Base-by-base conservation (phyloP, 1,140 invertebrate species). In the Caenorhabditis inopinata region DNA sequence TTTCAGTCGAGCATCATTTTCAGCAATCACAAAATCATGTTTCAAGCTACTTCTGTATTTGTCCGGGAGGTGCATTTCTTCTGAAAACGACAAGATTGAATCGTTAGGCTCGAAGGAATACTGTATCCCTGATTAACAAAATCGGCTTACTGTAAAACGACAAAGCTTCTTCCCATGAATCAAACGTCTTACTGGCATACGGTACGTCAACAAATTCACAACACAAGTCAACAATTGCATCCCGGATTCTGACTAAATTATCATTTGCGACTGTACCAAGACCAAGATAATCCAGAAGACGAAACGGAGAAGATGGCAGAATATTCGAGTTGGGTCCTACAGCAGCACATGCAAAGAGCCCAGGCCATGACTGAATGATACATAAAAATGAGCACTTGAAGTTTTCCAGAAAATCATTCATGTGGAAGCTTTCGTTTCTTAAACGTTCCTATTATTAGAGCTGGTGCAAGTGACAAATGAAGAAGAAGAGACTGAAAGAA, bases 161-260 rank as follows among this genome's bases (percentile, higher is more conserved):
- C 18, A 80, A 25, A 18, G 83, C 83, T 53, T 83, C 83, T 29
- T 83, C 74, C 83, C 83, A 83, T 1, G 82, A 58, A 4, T 45
- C 35, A 42, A 83, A 83, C 3, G 82, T 83, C 27, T 76, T 75
- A 23, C 38, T 46, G 16, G 81, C 83, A 79, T 83, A 83, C 7
- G 83, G 83, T 21, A 83, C 62, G 62, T 83, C 83, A n/a, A 83
- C 62, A 47, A 83, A 83, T 29, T 83, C 77, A 49, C 81, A 83
- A 25, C 76, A 80, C 16, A 83, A 45, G 51, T 83, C 82, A n/a
- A 83, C 78, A 51, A 82, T 77, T 38, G 84, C 27, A 35, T 83
- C 78, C 9, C 83, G 82, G 53, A 83, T 79, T 16, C 76, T 53
- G 42, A 53, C 18, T 2, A 83, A 46, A 42, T 82, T 76, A 27